A percentile compares a stretch with the other conserved stretches of the same genome.
These are phyloP conservation scores for Acheta domesticus DNA, from an alignment of 2,888 invertebrate species.

Conservation along the genomic window DNA sequence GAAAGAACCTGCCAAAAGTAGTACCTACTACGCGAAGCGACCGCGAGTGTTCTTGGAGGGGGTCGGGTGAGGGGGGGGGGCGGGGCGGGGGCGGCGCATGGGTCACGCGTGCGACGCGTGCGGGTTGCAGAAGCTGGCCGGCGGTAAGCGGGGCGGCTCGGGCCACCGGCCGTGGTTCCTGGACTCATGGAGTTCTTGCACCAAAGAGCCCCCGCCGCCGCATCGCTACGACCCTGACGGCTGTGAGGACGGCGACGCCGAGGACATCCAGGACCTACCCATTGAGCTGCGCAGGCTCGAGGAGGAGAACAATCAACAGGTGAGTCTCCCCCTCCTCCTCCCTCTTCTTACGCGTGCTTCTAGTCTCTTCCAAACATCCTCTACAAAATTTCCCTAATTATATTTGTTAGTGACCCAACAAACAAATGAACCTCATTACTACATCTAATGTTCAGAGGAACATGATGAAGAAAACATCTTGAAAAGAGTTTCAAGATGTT, in stretches of 20 bases:
- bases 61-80: not conserved
- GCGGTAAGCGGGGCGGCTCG: slow-evolving; percentile 58
- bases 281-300: slow-evolving; percentile 83
- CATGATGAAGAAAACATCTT: too few species aligned
- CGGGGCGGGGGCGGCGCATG: not conserved
- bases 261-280: slow-evolving; percentile 71
- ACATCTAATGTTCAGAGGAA: too few species aligned
- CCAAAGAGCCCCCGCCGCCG: slow-evolving; percentile 48
- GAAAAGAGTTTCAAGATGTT: too few species aligned
- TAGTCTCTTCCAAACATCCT: too few species aligned
- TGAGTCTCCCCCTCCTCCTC: slow-evolving; percentile 38
- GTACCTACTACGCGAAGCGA: not conserved
- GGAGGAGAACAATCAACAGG: slow-evolving; percentile 46
- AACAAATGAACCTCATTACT: too few species aligned
- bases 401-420: too few species aligned
- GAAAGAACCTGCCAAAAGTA: not conserved
- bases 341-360: too few species aligned
- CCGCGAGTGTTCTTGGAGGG: not conserved
- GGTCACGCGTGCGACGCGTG: not conserved
- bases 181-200: slow-evolving; percentile 67
- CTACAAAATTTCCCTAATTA: too few species aligned
- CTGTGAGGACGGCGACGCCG: slow-evolving; percentile 58
- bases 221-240: slow-evolving; percentile 54
- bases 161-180: slow-evolving; percentile 69
- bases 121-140: slow-evolving; percentile 65